A percentile compares a stretch with the other conserved stretches of the same genome.
These are phyloP conservation scores for Balearica regulorum DNA, from an alignment of 2,797 vertebrate genomes.

Conservation along the genomic window DNA sequence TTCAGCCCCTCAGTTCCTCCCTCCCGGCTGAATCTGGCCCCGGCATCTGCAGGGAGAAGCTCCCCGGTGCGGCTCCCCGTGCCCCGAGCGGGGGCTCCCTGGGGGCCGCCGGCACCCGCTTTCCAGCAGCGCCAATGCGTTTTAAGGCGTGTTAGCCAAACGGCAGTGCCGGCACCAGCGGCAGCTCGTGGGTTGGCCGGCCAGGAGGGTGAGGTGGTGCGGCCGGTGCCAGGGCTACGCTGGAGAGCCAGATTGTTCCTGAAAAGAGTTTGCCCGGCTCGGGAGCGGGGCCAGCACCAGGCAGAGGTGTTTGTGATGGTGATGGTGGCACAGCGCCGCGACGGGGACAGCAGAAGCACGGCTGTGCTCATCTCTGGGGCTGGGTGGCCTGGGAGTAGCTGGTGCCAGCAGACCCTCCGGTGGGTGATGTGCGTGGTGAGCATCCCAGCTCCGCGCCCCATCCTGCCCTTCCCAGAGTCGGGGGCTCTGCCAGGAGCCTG, in stretches of 20 bases:
- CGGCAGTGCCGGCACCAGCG: rapidly evolving
- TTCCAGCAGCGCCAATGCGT: rapidly evolving
- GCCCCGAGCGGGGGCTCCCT: background rate
- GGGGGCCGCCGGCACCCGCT: background rate
- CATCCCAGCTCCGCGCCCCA: rapidly evolving
- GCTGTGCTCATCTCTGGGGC: background rate
- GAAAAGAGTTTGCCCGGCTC: background rate
- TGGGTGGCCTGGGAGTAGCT: background rate
- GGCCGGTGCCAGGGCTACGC: background rate
- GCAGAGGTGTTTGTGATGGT: background rate
- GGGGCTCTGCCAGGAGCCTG: background rate
- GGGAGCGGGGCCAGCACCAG: rapidly evolving
- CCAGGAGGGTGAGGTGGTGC: background rate
- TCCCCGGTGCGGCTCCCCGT: background rate
- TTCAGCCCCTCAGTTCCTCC: background rate
- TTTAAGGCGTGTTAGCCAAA: rapidly evolving
- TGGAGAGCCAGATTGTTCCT: background rate
- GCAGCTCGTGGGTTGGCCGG: rapidly evolving
- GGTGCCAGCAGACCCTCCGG: background rate
- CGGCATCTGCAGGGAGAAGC: background rate
- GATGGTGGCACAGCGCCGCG: rapidly evolving
- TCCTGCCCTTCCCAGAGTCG: background rate
- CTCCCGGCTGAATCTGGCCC: background rate
- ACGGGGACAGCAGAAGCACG: rapidly evolving
- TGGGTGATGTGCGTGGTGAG: rapidly evolving